Evolutionary conservation across 1,140 invertebrate species (phyloP).

Genomic region (Caenorhabditis briggsae): DNA sequence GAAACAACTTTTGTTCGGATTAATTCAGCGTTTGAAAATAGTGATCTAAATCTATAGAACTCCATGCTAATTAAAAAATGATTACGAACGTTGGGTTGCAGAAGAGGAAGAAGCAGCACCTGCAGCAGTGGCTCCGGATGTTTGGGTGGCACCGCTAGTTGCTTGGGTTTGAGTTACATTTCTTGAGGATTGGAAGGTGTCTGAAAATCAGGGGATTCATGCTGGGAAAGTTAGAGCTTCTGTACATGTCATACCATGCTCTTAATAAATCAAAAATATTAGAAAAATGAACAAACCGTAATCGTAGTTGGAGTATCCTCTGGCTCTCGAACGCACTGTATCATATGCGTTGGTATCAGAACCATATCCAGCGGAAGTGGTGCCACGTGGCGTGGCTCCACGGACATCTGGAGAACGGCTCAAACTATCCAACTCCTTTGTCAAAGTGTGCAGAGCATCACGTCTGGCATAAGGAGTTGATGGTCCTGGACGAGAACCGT

Average conservation of each 20-base stretch:
- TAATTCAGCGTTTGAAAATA: neutral
- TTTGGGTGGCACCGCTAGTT: conserved; percentile 16
- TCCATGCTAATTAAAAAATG: neutral
- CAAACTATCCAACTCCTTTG: conserved; percentile 76
- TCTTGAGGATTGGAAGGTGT: conserved; percentile 32
- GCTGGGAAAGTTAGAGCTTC: neutral
- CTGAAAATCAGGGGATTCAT: conserved; percentile 31
- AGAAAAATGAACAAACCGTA: conserved; percentile 68
- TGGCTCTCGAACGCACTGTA: conserved; percentile 67
- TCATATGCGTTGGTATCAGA: conserved; percentile 73
- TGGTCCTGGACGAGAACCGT: conserved; percentile 74
- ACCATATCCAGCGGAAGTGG: conserved; percentile 66
- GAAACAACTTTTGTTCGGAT: neutral
- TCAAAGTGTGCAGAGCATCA: conserved; percentile 74
- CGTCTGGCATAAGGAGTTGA: conserved; percentile 70
- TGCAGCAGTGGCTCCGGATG: conserved; percentile 21
- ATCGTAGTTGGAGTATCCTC: conserved; percentile 73
- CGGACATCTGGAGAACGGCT: conserved; percentile 72
- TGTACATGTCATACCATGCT: neutral
- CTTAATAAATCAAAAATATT: neutral
- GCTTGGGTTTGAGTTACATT: conserved; percentile 2
- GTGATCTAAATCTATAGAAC: neutral
- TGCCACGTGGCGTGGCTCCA: conserved; percentile 56
- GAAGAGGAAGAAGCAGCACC: conserved; percentile 37
- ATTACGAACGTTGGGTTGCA: conserved; percentile 51